Percentiles rank a stretch among this genome's conserved stretches.
Evolutionary conservation across 2,797 vertebrate genomes (phyloP).

Genomic region (Denticeps clupeoides): DNA sequence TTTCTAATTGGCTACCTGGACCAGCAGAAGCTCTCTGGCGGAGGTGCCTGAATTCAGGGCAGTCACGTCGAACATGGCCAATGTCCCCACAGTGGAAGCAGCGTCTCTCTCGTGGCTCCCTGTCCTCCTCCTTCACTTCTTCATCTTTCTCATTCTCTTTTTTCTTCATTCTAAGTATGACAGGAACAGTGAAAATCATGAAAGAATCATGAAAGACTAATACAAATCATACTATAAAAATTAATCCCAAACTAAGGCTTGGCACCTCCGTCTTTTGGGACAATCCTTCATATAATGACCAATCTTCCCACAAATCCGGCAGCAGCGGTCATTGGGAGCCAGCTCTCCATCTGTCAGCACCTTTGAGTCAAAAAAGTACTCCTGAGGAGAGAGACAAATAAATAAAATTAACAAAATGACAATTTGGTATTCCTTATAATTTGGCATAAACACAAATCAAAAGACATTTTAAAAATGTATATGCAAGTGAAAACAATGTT

Average conservation of each 20-base stretch:
- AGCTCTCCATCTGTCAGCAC: slow-evolving; percentile 91
- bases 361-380: slow-evolving; percentile 97
- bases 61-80: slow-evolving; percentile 89
- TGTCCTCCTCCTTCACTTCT: slow-evolving; percentile 81
- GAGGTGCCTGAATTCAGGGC: slow-evolving; percentile 84
- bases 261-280: slow-evolving; percentile 90
- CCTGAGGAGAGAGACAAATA: slow-evolving; percentile 47
- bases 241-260: neutral
- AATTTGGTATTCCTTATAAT: too few species aligned
- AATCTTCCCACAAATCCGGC: slow-evolving; percentile 95
- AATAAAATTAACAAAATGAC: too few species aligned
- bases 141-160: slow-evolving; percentile 91
- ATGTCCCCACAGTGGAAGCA: slow-evolving; percentile 95
- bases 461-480: neutral
- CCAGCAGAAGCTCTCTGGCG: slow-evolving; percentile 67
- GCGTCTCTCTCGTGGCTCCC: slow-evolving; percentile 82
- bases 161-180: slow-evolving; percentile 76
- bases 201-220: too few species aligned
- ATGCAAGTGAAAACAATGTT: too few species aligned
- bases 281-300: slow-evolving; percentile 99
- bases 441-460: too few species aligned
- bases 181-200: neutral
- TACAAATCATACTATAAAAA: neutral
- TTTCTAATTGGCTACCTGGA: slow-evolving; percentile 33
- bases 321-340: slow-evolving; percentile 95